These are phyloP conservation scores for Drosophila bocqueti DNA, from an alignment of 1,140 invertebrate genomes.

Conservation along the genomic window DNA sequence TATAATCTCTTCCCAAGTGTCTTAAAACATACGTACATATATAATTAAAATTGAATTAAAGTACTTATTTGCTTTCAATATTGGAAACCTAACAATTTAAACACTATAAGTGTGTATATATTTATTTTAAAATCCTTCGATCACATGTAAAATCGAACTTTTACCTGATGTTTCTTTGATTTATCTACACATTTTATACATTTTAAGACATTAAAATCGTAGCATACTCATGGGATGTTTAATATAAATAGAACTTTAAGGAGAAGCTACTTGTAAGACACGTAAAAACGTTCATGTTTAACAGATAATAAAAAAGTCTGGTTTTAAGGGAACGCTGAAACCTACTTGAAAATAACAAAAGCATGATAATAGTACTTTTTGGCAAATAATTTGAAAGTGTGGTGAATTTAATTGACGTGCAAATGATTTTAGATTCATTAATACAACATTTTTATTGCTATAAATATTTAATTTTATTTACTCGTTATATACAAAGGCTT, in stretches of 20 bases:
- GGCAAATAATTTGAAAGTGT: background rate
- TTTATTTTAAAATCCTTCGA: too few species aligned
- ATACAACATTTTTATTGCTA: background rate
- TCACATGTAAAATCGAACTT: background rate
- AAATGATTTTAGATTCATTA: background rate
- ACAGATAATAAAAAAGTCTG: background rate
- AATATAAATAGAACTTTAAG: background rate
- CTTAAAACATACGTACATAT: background rate
- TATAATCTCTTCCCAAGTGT: background rate
- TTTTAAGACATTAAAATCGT: background rate
- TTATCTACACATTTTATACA: slow-evolving; percentile 5
- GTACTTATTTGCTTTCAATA: background rate
- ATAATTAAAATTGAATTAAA: background rate
- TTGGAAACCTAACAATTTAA: too few species aligned
- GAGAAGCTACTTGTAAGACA: background rate
- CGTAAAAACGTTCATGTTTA: background rate
- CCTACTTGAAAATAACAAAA: too few species aligned
- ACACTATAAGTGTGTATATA: too few species aligned
- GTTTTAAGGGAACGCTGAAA: background rate
- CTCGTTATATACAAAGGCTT: too few species aligned
- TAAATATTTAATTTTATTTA: background rate
- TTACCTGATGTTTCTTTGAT: background rate
- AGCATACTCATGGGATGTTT: slow-evolving; percentile 17
- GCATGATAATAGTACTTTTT: too few species aligned
- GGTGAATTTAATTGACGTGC: background rate